These are phyloP conservation scores for Mesorhabditis sp. DNA, from an alignment of 2,888 invertebrate species.

Conservation along the genomic window DNA sequence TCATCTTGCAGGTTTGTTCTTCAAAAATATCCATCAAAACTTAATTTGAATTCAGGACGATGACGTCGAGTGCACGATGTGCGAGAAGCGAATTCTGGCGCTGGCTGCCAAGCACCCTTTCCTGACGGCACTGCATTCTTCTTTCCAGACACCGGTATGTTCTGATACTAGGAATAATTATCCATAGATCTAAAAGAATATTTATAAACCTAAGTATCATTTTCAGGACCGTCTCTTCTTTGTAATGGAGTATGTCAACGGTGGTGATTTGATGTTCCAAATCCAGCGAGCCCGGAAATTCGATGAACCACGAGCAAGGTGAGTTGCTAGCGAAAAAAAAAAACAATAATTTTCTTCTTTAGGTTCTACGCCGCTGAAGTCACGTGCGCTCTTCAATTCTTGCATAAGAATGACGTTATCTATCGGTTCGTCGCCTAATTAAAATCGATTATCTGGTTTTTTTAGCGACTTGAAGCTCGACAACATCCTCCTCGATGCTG, in stretches of 20 bases:
- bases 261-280: conserved; percentile 78
- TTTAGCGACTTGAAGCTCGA: conserved; percentile 83
- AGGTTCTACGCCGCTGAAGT: conserved; percentile 95
- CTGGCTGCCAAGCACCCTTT: conserved; percentile 96
- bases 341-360: not conserved
- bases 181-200: not conserved
- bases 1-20: conserved; percentile 70
- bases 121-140: conserved; percentile 90
- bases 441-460: not conserved
- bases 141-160: conserved; percentile 83
- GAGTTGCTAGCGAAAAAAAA: conserved; percentile 56
- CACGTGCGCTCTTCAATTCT: conserved; percentile 90
- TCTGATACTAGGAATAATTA: not conserved
- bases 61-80: conserved; percentile 98
- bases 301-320: conserved; percentile 80
- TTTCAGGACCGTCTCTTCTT: conserved; percentile 84
- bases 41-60: conserved; percentile 74
- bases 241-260: conserved; percentile 99
- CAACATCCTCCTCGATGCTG: conserved; percentile 88
- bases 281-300: conserved; percentile 96
- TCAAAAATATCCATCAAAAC: not conserved
- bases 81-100: conserved; percentile 91
- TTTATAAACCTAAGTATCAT: not conserved
- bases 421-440: conserved; percentile 67
- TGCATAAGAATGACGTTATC: conserved; percentile 92